Evolutionary conservation across 2,797 vertebrate species (phyloP).

Genomic region (Pristis pectinata): DNA sequence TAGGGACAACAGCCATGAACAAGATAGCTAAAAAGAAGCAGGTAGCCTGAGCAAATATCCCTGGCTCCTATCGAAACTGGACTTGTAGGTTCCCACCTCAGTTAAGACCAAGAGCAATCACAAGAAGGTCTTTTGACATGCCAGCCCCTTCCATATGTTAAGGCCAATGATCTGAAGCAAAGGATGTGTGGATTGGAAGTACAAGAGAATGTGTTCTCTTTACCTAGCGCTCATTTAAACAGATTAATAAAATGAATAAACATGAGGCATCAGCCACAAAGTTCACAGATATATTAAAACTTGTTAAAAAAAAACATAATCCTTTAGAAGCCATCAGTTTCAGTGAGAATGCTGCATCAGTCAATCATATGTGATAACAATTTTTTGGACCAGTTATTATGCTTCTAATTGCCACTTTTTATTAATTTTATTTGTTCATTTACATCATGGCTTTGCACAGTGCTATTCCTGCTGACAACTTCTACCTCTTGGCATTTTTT

Average conservation of each 20-base stretch:
- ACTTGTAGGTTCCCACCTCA: background rate
- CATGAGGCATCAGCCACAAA: background rate
- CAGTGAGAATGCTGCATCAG: background rate
- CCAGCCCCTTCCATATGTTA: background rate
- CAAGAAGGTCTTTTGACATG: background rate
- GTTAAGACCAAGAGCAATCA: background rate
- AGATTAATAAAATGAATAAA: background rate
- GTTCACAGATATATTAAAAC: background rate
- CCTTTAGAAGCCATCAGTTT: background rate
- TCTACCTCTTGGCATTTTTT: background rate
- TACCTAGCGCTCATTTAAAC: background rate
- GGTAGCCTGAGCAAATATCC: background rate
- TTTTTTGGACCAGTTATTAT: background rate
- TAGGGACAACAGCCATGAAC: background rate
- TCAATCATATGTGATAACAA: background rate
- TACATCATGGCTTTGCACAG: background rate
- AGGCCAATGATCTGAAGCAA: background rate
- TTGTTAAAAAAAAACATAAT: background rate
- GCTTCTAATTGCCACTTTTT: background rate
- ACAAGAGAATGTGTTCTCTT: background rate
- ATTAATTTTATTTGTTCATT: background rate
- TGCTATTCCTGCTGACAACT: background rate
- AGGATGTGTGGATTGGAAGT: background rate
- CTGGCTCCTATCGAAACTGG: background rate
- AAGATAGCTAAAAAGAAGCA: background rate